phyloP scores from a whole-genome alignment of 2,113 vertebrate genomes.

The Tetrax tetrax region DNA sequence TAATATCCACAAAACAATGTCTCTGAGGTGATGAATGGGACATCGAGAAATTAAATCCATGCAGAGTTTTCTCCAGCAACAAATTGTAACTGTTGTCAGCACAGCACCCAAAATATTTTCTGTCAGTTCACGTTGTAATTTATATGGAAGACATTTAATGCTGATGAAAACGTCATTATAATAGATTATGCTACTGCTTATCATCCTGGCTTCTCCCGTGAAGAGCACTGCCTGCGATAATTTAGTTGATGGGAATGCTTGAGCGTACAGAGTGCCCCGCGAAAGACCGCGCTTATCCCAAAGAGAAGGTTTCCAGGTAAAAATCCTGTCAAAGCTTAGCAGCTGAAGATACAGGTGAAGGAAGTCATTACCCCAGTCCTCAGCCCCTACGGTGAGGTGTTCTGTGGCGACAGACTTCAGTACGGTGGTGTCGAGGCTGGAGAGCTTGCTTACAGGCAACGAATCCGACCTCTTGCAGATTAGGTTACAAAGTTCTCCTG shows the following conservation, averaged over 20 bases:
- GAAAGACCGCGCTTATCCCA: neutral
- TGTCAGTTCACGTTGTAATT: neutral
- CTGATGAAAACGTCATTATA: slow-evolving; percentile 4
- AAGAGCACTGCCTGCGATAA: neutral
- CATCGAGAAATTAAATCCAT: neutral
- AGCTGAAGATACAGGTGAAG: neutral
- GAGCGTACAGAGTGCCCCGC: neutral
- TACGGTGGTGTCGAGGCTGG: fast-evolving
- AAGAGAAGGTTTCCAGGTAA: neutral
- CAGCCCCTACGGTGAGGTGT: neutral
- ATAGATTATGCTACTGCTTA: neutral
- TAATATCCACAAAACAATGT: neutral
- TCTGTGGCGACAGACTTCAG: fast-evolving
- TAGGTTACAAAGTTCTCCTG: neutral
- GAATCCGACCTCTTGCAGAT: neutral
- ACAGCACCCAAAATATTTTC: neutral
- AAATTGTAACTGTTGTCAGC: neutral
- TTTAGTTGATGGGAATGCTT: neutral
- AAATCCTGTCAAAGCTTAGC: neutral
- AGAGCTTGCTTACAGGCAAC: neutral
- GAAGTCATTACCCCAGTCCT: fast-evolving
- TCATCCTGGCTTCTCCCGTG: neutral
- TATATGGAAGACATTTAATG: neutral
- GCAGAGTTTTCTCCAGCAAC: neutral
- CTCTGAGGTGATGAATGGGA: neutral